Base-by-base conservation (phyloP, 2,113 vertebrate species). In the Aptenodytes forsteri region DNA sequence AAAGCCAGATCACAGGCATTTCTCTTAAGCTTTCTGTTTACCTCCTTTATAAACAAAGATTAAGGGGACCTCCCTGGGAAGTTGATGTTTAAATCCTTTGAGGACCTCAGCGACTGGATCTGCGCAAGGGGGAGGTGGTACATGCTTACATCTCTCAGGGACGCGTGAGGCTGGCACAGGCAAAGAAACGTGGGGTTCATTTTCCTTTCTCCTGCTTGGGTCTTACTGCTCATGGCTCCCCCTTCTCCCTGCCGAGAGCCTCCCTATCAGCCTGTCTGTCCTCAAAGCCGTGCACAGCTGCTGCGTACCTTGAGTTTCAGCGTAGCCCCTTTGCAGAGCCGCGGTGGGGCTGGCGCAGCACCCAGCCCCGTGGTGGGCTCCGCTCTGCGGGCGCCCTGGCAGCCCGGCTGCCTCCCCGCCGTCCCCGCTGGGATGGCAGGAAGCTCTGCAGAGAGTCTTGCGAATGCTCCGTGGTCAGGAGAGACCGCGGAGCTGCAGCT, bases 161-260 rank as follows among this genome's bases (percentile, higher is more conserved):
- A 9, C 0, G 3, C 0, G 1, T 0, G 2, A 40, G 66, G 16
- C 47, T 64, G 86, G 29, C 58, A 6, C n/a, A 4, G 65, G 17
- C 14, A 10, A 25, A 61, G 62, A 20, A 54, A 29, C 0, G 1
- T 5, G 61, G 64, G 40, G 38, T 2, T 32, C 23, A 7, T 84
- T 91, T 67, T 87, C n/a, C 46, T 46, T 42, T 42, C 55, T 90
- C 23, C 76, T 71, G 30, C 72, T 55, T 56, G 75, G 30, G 1
- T 55, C 76, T 65, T 34, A 5, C 36, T 23, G 65, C 83, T 61
- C 15, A 0, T 13, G 44, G 14, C 19, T 94, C 23, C 32, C 44
- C 30, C 30, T 81, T 80, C 55, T 83, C 54, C 83, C 32, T 27
- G 38, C n/a, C 9, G 4, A 59, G 22, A 85, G 49, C 64, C 30